A percentile compares a stretch with the other conserved stretches of the same genome.
Conservation (phyloP, 2,888 invertebrate genomes). For the Pollenia griseotomentosa region DNA sequence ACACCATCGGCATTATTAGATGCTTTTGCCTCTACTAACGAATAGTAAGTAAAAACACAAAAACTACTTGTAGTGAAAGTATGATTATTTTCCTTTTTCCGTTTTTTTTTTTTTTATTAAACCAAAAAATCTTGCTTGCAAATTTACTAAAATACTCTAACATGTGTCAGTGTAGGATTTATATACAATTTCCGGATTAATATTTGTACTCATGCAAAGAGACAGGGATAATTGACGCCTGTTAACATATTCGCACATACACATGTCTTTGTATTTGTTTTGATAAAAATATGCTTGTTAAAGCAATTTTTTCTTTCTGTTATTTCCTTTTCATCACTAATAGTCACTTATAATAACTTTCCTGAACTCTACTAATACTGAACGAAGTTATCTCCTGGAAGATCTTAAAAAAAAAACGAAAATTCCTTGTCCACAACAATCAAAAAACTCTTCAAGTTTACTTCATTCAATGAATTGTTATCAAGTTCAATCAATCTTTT, state of each 20-base stretch:
- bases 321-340: constrained; percentile 39
- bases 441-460: constrained; percentile 49
- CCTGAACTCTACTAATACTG: constrained; percentile 17
- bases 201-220: constrained; percentile 15
- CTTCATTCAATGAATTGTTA: constrained; percentile 71
- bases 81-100: constrained; percentile 21
- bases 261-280: constrained; percentile 16
- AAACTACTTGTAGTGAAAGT: constrained; percentile 34
- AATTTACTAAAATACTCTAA: constrained; percentile 47
- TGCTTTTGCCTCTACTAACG: not conserved
- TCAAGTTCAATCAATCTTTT: constrained; percentile 81
- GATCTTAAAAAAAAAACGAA: constrained; percentile 42
- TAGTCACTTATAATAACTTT: constrained; percentile 44
- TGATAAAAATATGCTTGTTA: constrained; percentile 25
- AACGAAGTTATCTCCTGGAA: constrained; percentile 46
- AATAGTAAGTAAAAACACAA: not conserved
- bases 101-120: constrained; percentile 16
- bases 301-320: constrained; percentile 40
- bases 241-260: constrained; percentile 8
- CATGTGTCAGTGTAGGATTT: constrained; percentile 63
- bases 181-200: constrained; percentile 63
- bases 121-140: constrained; percentile 31
- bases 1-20: constrained; percentile 28
- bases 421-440: constrained; percentile 41
- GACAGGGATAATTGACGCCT: constrained; percentile 52